Conservation (phyloP, 2,888 invertebrate genomes). For the Watsonalla cultraria region DNA sequence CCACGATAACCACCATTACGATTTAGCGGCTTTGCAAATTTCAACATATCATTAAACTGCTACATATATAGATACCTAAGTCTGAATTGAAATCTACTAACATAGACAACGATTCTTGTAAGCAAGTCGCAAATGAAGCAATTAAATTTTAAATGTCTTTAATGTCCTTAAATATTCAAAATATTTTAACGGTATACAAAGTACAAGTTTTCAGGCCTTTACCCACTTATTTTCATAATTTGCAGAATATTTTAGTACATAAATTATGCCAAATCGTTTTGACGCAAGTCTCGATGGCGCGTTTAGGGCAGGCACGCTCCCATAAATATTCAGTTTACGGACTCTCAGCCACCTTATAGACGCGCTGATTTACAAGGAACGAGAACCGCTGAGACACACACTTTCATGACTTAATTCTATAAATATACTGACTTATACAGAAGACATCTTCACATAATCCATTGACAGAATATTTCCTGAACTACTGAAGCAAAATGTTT, state of each 20-base stretch:
- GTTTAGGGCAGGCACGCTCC: slow-evolving; percentile 37
- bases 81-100: neutral
- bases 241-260: slow-evolving; percentile 47
- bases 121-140: neutral
- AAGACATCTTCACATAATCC: neutral
- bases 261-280: slow-evolving; percentile 62
- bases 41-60: slow-evolving; percentile 33
- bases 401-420: slow-evolving; percentile 3
- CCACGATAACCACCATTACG: slow-evolving; percentile 44
- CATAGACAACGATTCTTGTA: neutral
- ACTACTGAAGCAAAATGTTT: neutral
- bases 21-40: slow-evolving; percentile 46
- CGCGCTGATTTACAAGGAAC: slow-evolving; percentile 42
- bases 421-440: neutral
- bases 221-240: slow-evolving; percentile 37
- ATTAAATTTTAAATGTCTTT: neutral
- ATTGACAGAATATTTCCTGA: neutral
- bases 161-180: slow-evolving; percentile 4
- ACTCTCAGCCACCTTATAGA: slow-evolving; percentile 47
- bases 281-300: slow-evolving; percentile 45
- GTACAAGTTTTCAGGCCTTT: slow-evolving; percentile 20
- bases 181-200: neutral
- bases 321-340: slow-evolving; percentile 64
- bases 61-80: neutral
- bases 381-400: slow-evolving; percentile 20